phyloP scores from a whole-genome alignment of 1,140 invertebrate genomes.

The Brachionus koreanus region DNA sequence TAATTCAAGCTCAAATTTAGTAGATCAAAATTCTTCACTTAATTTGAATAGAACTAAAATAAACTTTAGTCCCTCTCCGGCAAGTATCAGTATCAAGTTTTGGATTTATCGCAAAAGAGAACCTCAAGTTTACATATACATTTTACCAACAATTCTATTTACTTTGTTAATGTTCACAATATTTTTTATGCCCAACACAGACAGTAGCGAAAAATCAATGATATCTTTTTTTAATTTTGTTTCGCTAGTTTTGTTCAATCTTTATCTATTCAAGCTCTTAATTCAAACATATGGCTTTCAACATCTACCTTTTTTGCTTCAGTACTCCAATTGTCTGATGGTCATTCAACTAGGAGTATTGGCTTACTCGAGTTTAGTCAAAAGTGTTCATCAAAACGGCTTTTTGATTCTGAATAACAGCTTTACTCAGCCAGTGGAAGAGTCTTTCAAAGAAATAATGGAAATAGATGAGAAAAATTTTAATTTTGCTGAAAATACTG shows the following conservation, averaged over 20 bases:
- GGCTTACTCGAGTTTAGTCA: slow-evolving; percentile 28
- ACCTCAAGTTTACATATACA: slow-evolving; percentile 33
- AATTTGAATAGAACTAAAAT: background rate
- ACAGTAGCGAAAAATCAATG: slow-evolving; percentile 4
- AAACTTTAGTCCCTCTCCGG: background rate
- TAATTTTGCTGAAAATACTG: background rate
- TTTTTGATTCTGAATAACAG: slow-evolving; percentile 20
- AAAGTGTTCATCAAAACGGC: slow-evolving; percentile 24
- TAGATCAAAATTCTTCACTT: background rate
- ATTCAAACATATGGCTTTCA: slow-evolving; percentile 35
- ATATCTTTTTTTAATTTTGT: slow-evolving; percentile 42
- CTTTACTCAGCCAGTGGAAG: background rate
- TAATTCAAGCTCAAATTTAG: background rate
- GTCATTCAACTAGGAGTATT: slow-evolving; percentile 39
- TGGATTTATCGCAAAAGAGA: slow-evolving; percentile 29
- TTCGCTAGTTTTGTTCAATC: background rate
- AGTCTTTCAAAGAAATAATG: background rate
- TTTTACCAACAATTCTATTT: slow-evolving; percentile 31
- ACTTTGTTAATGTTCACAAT: slow-evolving; percentile 16
- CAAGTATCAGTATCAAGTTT: slow-evolving; percentile 24
- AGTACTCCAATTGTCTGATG: slow-evolving; percentile 42
- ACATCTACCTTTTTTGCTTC: slow-evolving; percentile 14
- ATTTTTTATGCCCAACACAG: slow-evolving; percentile 35
- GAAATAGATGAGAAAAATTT: background rate
- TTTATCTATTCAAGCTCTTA: slow-evolving; percentile 17